Base-by-base conservation (phyloP, 2,113 vertebrate species). In the Silurus meridionalis region DNA sequence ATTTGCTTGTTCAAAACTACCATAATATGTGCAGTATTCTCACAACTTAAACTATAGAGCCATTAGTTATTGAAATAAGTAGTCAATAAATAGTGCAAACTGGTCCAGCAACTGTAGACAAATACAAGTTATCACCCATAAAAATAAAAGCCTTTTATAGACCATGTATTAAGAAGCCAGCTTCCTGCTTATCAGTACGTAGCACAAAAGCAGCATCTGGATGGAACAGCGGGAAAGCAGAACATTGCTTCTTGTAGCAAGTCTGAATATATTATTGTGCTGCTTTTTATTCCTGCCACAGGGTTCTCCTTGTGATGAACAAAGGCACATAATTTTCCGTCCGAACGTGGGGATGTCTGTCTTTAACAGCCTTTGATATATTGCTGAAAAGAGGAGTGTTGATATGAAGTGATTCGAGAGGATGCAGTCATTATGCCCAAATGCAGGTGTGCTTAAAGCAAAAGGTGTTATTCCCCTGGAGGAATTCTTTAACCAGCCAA, bases 191-290 rank as follows among this genome's bases (percentile, higher is more conserved):
- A 80, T 80, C 57, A 48, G 57, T 60, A 80, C 19, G 13, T 37
- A 61, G 28, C 28, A 80, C 19, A 80, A 80, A 80, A 80, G 28
- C 78, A 80, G 17, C 78, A 61, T 80, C 78, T 80, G 78, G 57
- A 46, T 48, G 28, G 19, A 80, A 80, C 78, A 80, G 78, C 78
- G 2, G 78, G 58, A 61, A 46, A 46, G 17, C 57, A 21, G 17
- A 48, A 58, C 77, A 19, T 25, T 10, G 23, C 14, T 28, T 58
- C 15, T 28, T 79, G 46, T n/a, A 52, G 80, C 28, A 6, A 66
- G n/a, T 37, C n/a, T 69, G 46, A 53, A 82, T 82, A 25, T 25
- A 53, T 82, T 82, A 15, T 64, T 53, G 6, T 53, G 14, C n/a
- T 52, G 48, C 23, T 53, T 66, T 64, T 28, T 75, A 37, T 75